Evolutionary conservation across 2,113 vertebrate species (phyloP).

Genomic region (Silurus glanis): DNA sequence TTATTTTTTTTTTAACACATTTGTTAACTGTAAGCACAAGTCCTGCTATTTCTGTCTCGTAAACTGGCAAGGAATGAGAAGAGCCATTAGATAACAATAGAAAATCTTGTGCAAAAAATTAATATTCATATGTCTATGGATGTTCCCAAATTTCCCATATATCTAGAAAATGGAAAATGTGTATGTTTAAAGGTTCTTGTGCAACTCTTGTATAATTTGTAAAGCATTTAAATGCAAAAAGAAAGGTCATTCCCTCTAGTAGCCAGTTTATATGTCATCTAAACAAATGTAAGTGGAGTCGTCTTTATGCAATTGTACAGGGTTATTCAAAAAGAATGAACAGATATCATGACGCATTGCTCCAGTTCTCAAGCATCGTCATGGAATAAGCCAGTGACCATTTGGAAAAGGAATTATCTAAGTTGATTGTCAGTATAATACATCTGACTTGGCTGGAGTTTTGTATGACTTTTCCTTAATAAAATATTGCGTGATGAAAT

Average conservation of each 20-base stretch:
- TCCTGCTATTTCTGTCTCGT: neutral
- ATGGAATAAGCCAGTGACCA: too few species aligned
- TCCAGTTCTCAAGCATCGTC: too few species aligned
- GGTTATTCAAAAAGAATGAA: too few species aligned
- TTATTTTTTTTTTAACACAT: neutral
- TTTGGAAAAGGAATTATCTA: too few species aligned
- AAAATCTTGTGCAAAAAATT: neutral
- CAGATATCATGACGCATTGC: too few species aligned
- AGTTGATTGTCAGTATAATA: too few species aligned
- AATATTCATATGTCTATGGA: too few species aligned
- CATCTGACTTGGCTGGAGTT: too few species aligned
- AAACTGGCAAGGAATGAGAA: neutral
- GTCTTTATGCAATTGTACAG: constrained; percentile 44
- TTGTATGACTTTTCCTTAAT: too few species aligned
- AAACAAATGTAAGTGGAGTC: constrained; percentile 42
- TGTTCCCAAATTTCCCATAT: neutral
- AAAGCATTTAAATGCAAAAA: constrained; percentile 40
- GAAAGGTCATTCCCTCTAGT: neutral
- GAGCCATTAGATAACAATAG: neutral
- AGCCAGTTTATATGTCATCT: neutral
- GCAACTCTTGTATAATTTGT: constrained; percentile 41
- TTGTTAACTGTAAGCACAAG: neutral
- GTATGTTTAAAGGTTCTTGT: constrained; percentile 16
- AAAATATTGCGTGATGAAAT: too few species aligned
- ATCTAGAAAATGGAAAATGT: neutral